Percentiles rank a stretch among this genome's conserved stretches.
Evolutionary conservation across 2,113 vertebrate genomes (phyloP).

Genomic region (Cryptotis parvus): DNA sequence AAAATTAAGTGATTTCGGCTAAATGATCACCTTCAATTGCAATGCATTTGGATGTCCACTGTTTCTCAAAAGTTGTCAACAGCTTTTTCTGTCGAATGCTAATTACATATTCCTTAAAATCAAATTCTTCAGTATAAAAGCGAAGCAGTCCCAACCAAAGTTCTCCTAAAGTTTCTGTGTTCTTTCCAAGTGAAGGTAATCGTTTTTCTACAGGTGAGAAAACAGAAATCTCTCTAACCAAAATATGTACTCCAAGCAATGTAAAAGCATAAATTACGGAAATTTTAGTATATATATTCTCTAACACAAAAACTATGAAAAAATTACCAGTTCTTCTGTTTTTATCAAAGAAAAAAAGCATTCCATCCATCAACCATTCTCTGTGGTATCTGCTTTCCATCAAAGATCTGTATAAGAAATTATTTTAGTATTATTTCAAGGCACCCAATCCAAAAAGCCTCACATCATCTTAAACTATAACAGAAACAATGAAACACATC

Average conservation of each 20-base stretch:
- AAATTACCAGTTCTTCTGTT: conserved; percentile 94
- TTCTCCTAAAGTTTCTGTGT: conserved; percentile 95
- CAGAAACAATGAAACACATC: conserved; percentile 33
- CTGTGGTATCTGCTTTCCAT: conserved; percentile 93
- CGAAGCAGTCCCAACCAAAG: conserved; percentile 97
- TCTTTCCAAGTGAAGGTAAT: conserved; percentile 91
- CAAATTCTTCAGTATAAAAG: conserved; percentile 99
- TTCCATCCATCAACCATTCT: conserved; percentile 99
- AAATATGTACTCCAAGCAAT: conserved; percentile 41
- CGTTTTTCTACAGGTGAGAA: conserved; percentile 88
- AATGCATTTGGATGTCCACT: conserved; percentile 99
- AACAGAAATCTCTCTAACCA: background rate
- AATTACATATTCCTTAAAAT: conserved; percentile 99
- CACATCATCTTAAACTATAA: conserved; percentile 55
- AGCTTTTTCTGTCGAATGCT: conserved; percentile 97
- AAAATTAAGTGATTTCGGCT: conserved; percentile 30
- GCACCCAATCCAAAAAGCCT: background rate
- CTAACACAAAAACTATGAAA: conserved; percentile 31
- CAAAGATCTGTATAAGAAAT: conserved; percentile 93
- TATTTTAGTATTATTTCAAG: conserved; percentile 63
- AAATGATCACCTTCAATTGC: conserved; percentile 94
- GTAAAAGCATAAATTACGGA: conserved; percentile 57
- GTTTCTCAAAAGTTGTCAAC: conserved; percentile 98
- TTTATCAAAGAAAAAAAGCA: conserved; percentile 97
- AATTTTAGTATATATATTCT: conserved; percentile 38